Base-by-base conservation (phyloP, 2,113 vertebrate species). In the Brachyhypopomus occidentalis region DNA sequence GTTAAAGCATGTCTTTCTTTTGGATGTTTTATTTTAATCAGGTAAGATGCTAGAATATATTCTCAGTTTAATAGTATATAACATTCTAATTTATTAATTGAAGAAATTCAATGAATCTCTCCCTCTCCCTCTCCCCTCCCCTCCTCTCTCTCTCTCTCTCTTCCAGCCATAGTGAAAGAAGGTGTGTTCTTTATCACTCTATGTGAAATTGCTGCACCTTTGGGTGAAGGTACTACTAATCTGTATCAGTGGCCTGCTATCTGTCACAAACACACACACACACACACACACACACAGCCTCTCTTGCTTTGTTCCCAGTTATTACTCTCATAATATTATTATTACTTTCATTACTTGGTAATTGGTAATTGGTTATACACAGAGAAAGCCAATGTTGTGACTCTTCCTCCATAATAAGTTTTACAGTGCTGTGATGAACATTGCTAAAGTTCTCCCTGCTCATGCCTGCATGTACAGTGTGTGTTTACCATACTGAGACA, bases 311-410 rank as follows among this genome's bases (percentile, higher is more conserved):
- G 75, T 79, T 30, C 30, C 30, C 30, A 30, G 30, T 30, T 30
- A 30, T 30, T 30, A 30, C 30, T 30, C 1, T 30, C 30, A 30
- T 30, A 30, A 30, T 3, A n/a, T n/a, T n/a, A n/a, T n/a, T n/a
- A n/a, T n/a, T n/a, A n/a, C n/a, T n/a, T n/a, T n/a, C n/a, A n/a
- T n/a, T n/a, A 82, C 69, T 64, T 63, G 2, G 75, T 79, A 78
- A 72, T 59, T 41, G 75, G 52, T 3, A 30, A n/a, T 85, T 23
- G 38, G 41, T 86, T 59, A 1, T 62, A 73, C 78, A 84, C 78
- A 79, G 75, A 86, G 41, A 45, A 72, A 79, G 63, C 74, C 41
- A 58, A 23, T 75, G 69, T 84, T 64, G n/a, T 52, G 9, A 64
- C 6, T 3, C 2, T 27, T 45, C n/a, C 19, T 6, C 25, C 22